phyloP scores from a whole-genome alignment of 2,113 vertebrate species.

The Boulengerochromis microlepis region DNA sequence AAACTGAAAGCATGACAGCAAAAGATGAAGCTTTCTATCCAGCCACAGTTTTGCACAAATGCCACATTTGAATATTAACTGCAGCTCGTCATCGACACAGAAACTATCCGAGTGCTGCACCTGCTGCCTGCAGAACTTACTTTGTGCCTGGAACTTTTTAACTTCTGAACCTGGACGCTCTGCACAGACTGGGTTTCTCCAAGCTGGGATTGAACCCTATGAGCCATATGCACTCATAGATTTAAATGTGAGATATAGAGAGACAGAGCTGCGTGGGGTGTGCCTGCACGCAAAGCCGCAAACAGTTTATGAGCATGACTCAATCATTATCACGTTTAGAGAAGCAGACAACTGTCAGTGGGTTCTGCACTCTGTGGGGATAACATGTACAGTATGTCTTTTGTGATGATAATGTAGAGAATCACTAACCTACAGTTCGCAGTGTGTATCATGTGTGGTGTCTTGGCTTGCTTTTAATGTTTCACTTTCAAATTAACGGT shows the following conservation, averaged over 20 bases:
- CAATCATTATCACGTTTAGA: not conserved
- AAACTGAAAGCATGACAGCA: slow-evolving; percentile 5
- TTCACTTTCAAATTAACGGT: not conserved
- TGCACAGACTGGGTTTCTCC: not conserved
- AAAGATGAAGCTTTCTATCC: not conserved
- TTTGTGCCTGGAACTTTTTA: slow-evolving; percentile 34
- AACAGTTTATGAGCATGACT: not conserved
- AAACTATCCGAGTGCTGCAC: not conserved
- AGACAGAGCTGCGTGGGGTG: not conserved
- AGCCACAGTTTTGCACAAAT: not conserved
- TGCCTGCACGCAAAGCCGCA: not conserved
- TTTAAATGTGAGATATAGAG: not conserved
- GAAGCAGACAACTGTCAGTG: not conserved
- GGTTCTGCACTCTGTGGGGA: not conserved
- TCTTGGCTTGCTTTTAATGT: slow-evolving; percentile 17
- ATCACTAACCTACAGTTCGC: not conserved
- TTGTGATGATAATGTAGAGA: not conserved
- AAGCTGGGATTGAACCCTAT: not conserved
- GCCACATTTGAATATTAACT: not conserved
- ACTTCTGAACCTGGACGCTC: not conserved
- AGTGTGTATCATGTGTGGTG: slow-evolving; percentile 6
- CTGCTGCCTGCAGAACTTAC: not conserved
- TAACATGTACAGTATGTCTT: slow-evolving; percentile 2
- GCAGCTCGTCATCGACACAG: not conserved
- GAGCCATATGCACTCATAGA: slow-evolving; percentile 8